Conservation (phyloP, 2,113 vertebrate species). For the Dinomys branickii region DNA sequence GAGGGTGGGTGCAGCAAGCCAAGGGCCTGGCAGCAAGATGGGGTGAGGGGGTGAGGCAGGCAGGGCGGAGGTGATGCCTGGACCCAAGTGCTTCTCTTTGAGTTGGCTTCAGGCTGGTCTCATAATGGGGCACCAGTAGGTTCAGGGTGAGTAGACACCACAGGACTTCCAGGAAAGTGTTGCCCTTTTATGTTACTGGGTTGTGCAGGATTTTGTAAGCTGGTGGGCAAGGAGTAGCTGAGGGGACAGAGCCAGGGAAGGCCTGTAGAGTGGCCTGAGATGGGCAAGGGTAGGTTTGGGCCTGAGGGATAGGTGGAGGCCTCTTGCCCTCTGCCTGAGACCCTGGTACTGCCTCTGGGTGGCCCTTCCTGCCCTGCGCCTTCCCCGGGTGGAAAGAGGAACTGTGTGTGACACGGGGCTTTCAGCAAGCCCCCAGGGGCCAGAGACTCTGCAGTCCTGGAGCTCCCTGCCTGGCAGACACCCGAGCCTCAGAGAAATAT, state of each 20-base stretch:
- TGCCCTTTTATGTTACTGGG: neutral
- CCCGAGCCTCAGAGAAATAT: conserved; percentile 66
- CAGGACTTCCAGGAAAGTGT: neutral
- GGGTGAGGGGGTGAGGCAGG: too few species aligned
- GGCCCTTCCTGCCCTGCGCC: neutral
- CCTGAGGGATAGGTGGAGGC: too few species aligned
- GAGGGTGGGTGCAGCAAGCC: neutral
- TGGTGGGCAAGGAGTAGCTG: too few species aligned
- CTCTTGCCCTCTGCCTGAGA: neutral
- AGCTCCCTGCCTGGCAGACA: conserved; percentile 62
- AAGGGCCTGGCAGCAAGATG: neutral
- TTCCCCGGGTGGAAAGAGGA: conserved; percentile 24
- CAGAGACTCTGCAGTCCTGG: neutral
- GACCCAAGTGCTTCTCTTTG: neutral
- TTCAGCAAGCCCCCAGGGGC: conserved; percentile 60
- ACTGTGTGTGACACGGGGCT: conserved; percentile 39
- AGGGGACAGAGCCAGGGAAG: neutral
- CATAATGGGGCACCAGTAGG: neutral
- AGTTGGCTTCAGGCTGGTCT: neutral
- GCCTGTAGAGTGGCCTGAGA: neutral
- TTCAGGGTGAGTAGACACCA: neutral
- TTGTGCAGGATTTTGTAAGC: neutral
- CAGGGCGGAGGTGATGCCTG: neutral
- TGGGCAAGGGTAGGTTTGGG: too few species aligned
- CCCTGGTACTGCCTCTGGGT: neutral